A percentile compares a stretch with the other conserved stretches of the same genome.
phyloP scores from a whole-genome alignment of 2,797 vertebrate genomes.

The Staurois parvus region DNA sequence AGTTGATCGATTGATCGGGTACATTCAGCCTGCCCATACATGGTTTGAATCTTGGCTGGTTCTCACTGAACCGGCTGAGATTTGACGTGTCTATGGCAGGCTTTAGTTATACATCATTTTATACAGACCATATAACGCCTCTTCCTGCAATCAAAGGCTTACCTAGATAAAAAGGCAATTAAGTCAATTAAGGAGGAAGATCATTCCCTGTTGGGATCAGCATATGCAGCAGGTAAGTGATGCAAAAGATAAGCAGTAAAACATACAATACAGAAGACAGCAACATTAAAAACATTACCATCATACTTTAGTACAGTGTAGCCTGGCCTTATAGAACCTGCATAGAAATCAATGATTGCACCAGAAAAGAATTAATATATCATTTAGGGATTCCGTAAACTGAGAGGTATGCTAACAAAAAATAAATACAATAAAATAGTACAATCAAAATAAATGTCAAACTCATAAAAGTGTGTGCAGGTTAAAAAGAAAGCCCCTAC shows the following conservation, averaged over 20 bases:
- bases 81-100: too few relatives aligned
- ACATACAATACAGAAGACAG: background rate
- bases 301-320: background rate
- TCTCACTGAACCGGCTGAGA: too few relatives aligned
- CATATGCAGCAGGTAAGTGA: background rate
- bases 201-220: background rate
- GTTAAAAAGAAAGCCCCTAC: background rate
- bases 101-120: background rate
- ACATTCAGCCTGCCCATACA: too few relatives aligned
- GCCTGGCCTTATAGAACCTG: background rate
- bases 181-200: background rate
- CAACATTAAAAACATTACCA: background rate
- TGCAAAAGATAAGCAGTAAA: background rate
- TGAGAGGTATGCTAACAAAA: too few relatives aligned
- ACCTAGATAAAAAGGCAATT: background rate
- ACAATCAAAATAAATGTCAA: too few relatives aligned
- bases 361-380: background rate
- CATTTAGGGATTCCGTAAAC: too few relatives aligned
- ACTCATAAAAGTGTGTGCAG: too few relatives aligned
- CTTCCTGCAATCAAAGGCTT: background rate
- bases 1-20: too few relatives aligned
- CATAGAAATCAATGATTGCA: background rate
- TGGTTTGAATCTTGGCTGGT: too few relatives aligned
- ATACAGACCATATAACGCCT: background rate
- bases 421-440: too few relatives aligned